phyloP scores from a whole-genome alignment of 2,113 vertebrate species.

The Catharus bicknelli region DNA sequence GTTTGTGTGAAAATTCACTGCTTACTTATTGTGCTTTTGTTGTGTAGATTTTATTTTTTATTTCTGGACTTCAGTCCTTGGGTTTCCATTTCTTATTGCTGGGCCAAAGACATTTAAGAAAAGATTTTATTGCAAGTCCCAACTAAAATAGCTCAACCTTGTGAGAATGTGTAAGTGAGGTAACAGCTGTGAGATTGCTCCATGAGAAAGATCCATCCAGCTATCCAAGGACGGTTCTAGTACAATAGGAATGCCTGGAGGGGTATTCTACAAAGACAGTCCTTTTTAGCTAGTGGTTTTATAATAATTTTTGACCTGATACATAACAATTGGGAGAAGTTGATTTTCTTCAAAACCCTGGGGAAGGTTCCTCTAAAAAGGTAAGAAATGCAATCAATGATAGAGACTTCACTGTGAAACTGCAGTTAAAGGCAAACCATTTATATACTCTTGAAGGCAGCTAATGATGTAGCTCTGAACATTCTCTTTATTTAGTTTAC shows the following conservation, averaged over 20 bases:
- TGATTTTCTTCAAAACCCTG: background rate
- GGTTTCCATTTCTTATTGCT: background rate
- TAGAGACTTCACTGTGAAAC: background rate
- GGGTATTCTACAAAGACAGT: background rate
- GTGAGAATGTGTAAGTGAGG: background rate
- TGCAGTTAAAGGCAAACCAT: background rate
- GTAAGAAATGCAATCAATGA: fast-evolving
- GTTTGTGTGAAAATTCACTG: background rate
- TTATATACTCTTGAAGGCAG: background rate
- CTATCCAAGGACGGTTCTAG: background rate
- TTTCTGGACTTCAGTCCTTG: background rate
- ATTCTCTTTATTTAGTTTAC: background rate
- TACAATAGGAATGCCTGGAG: background rate
- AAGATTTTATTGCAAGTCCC: background rate
- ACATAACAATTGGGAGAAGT: background rate
- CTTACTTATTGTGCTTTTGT: background rate
- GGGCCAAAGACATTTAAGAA: background rate
- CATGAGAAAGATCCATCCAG: background rate
- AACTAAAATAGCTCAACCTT: background rate
- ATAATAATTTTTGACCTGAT: background rate
- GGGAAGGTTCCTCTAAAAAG: background rate
- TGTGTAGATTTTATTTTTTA: background rate
- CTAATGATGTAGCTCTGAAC: background rate
- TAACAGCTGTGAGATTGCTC: background rate
- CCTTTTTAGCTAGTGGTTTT: background rate